phyloP scores from a whole-genome alignment of 2,888 invertebrate species.

The Blomia tropicalis region DNA sequence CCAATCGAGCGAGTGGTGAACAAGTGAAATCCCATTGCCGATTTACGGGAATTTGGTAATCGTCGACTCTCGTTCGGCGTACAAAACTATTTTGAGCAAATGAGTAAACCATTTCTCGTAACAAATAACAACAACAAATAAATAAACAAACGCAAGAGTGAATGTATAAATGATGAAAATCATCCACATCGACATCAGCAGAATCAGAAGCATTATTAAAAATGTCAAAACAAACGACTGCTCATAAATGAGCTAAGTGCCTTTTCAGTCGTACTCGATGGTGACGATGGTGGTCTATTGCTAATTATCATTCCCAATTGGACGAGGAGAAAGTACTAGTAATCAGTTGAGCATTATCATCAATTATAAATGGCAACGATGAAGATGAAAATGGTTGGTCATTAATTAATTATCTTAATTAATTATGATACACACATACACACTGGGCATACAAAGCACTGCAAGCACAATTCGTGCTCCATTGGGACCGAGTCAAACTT shows the following conservation, averaged over 20 bases:
- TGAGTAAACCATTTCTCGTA: not conserved
- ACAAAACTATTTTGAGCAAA: not conserved
- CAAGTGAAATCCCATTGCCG: too few species aligned
- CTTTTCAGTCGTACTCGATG: not conserved
- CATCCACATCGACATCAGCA: not conserved
- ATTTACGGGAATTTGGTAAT: too few species aligned
- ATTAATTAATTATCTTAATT: conserved; percentile 12
- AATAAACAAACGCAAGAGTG: too few species aligned
- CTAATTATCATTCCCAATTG: too few species aligned
- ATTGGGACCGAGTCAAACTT: too few species aligned
- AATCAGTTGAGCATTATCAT: conserved; percentile 1
- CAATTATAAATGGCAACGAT: conserved; percentile 1
- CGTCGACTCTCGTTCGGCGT: too few species aligned
- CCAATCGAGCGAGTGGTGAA: too few species aligned
- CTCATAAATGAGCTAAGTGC: not conserved
- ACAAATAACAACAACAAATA: too few species aligned
- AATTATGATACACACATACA: conserved; percentile 9
- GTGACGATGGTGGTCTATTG: too few species aligned
- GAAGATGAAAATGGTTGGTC: not conserved
- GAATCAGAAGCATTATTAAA: not conserved
- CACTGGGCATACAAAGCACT: too few species aligned
- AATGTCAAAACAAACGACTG: conserved; percentile 3
- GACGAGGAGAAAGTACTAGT: not conserved
- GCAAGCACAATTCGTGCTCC: too few species aligned
- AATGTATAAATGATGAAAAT: not conserved